Evolutionary conservation across 1,140 invertebrate genomes (phyloP).

Genomic region (Cyclargus thomasi): DNA sequence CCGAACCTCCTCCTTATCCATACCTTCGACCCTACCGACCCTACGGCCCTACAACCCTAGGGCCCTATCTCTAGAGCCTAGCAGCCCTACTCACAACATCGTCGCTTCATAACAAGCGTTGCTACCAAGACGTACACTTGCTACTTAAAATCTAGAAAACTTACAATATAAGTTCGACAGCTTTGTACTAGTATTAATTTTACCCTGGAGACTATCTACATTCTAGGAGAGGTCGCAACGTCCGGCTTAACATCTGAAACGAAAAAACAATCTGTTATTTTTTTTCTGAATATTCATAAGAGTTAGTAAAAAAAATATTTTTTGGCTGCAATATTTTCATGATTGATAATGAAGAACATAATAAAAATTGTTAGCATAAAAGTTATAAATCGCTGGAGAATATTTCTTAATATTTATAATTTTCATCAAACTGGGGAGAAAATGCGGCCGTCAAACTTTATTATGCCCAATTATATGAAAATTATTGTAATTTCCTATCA

Average conservation of each 20-base stretch:
- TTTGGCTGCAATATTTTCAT: too few species aligned
- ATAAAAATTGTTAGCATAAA: not conserved
- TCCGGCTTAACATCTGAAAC: slow-evolving; percentile 71
- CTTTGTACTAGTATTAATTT: slow-evolving; percentile 52
- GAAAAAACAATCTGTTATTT: slow-evolving; percentile 28
- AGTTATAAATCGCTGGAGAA: not conserved
- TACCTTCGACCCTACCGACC: slow-evolving; percentile 40
- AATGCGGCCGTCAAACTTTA: not conserved
- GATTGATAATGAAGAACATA: too few species aligned
- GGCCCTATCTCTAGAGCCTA: slow-evolving; percentile 34
- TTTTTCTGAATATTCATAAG: too few species aligned
- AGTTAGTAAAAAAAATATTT: too few species aligned
- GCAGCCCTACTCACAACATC: slow-evolving; percentile 48
- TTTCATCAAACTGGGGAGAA: not conserved
- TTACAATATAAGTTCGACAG: slow-evolving; percentile 53
- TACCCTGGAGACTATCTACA: slow-evolving; percentile 38
- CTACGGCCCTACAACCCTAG: slow-evolving; percentile 24
- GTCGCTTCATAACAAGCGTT: slow-evolving; percentile 63
- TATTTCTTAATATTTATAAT: not conserved
- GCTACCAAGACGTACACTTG: slow-evolving; percentile 50
- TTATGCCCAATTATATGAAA: slow-evolving; percentile 8
- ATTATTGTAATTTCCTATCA: slow-evolving; percentile 11
- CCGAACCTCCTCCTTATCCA: slow-evolving; percentile 66
- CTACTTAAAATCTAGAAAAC: slow-evolving; percentile 20
- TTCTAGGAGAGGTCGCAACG: slow-evolving; percentile 48